A percentile compares a stretch with the other conserved stretches of the same genome.
phyloP scores from a whole-genome alignment of 1,140 invertebrate species.

The Polypedilum vanderplanki region DNA sequence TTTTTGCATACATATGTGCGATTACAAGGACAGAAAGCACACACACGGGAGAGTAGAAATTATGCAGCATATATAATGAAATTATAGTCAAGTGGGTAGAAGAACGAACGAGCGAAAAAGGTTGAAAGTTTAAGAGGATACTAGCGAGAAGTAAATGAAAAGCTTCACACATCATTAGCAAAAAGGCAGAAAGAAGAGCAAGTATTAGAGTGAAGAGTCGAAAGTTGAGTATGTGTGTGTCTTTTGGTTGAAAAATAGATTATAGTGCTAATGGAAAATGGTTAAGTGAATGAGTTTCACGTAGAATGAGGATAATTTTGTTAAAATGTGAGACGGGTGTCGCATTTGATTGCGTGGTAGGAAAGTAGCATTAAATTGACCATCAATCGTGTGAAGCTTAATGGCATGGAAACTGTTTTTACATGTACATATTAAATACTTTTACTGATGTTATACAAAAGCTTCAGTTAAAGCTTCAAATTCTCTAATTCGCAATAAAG shows the following conservation, averaged over 20 bases:
- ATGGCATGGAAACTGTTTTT: background rate
- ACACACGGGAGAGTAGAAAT: background rate
- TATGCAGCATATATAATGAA: constrained; percentile 18
- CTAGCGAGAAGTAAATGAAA: background rate
- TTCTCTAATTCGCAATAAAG: no score
- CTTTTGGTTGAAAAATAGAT: background rate
- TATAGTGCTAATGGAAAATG: constrained; percentile 17
- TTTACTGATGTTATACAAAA: no score
- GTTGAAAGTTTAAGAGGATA: no score
- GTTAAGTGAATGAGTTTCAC: background rate
- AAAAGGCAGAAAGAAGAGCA: background rate
- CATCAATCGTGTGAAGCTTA: background rate
- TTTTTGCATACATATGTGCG: background rate
- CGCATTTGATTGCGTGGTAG: no score
- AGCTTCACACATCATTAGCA: constrained; percentile 12
- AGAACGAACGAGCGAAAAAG: background rate
- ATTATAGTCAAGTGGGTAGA: constrained; percentile 1
- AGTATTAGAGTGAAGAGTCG: background rate
- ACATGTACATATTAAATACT: no score
- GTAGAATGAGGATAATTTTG: background rate
- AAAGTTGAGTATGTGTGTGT: background rate
- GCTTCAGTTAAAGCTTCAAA: no score
- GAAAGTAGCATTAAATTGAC: background rate
- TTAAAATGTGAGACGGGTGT: background rate
- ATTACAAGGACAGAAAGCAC: background rate